Percentiles rank a stretch among this genome's conserved stretches.
These are phyloP conservation scores for Hydractinia echinata DNA, from an alignment of 30 jellyfish, hydroid and myxozoan genomes.

Conservation along the genomic window DNA sequence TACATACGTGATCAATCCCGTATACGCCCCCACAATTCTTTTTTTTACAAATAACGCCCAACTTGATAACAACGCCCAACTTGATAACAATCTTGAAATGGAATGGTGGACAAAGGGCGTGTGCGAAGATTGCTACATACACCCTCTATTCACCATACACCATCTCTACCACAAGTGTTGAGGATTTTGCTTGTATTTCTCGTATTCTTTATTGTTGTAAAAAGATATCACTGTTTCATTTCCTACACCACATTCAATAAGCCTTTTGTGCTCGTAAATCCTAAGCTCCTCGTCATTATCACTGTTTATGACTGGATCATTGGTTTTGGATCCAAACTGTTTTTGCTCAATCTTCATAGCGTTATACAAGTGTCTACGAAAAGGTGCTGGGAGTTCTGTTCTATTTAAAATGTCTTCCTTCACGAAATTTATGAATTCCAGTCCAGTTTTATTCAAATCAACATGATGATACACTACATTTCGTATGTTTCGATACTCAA, in stretches of 20 bases:
- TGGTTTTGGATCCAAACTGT: constrained; percentile 65
- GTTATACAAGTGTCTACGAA: constrained; percentile 51
- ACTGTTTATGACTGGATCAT: constrained; percentile 70
- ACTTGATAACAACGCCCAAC: too few species aligned
- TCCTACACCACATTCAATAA: constrained; percentile 44
- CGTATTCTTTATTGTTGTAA: constrained; percentile 51
- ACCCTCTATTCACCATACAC: too few species aligned
- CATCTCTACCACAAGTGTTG: constrained; percentile 43
- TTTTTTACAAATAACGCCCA: too few species aligned
- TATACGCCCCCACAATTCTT: too few species aligned
- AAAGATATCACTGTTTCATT: constrained; percentile 73
- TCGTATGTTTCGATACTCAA: constrained; percentile 51
- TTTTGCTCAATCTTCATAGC: constrained; percentile 74
- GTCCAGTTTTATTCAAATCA: constrained; percentile 23
- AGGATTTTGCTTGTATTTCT: constrained; percentile 48
- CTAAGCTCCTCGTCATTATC: constrained; percentile 58
- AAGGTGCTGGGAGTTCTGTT: constrained; percentile 76
- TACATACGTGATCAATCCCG: too few species aligned
- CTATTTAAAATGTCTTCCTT: constrained; percentile 36
- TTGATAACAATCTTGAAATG: too few species aligned
- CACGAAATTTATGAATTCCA: constrained; percentile 30
- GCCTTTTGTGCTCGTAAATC: constrained; percentile 25
- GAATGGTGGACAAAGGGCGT: too few species aligned
- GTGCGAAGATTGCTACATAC: too few species aligned
- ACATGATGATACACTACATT: constrained; percentile 50